A percentile compares a stretch with the other conserved stretches of the same genome.
phyloP scores from a whole-genome alignment of 2,113 vertebrate genomes.

The Cyprinodon variegatus region DNA sequence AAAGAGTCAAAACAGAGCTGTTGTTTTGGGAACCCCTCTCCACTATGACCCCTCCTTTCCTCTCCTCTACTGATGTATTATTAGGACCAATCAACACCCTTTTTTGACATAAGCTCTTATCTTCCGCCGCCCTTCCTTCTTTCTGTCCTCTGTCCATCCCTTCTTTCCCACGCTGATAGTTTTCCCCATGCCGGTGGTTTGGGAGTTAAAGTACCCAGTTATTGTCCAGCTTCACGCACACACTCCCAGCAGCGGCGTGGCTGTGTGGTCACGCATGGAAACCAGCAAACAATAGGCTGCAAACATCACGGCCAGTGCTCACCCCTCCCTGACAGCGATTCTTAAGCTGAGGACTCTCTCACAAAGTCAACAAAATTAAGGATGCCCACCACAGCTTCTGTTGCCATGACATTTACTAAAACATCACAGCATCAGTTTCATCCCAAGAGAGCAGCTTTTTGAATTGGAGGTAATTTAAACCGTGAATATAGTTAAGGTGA shows the following conservation, averaged over 20 bases:
- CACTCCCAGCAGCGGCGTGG: conserved; percentile 20
- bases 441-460: not conserved
- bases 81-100: conserved; percentile 70
- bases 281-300: conserved; percentile 58
- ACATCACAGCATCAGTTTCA: conserved; percentile 15
- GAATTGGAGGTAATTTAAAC: not conserved
- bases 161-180: conserved; percentile 63
- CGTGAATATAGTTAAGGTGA: not conserved
- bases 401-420: conserved; percentile 48
- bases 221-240: conserved; percentile 35
- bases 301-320: conserved; percentile 37
- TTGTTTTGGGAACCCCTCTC: conserved; percentile 44
- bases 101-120: conserved; percentile 53
- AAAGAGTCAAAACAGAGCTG: conserved; percentile 61
- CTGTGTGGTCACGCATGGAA: conserved; percentile 60
- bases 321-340: conserved; percentile 22
- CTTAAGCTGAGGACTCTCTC: conserved; percentile 13
- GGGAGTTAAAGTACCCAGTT: conserved; percentile 28
- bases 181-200: conserved; percentile 57
- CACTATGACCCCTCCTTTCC: conserved; percentile 43
- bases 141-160: conserved; percentile 18
- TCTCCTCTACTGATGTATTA: conserved; percentile 45
- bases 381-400: conserved; percentile 27
- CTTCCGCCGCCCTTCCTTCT: conserved; percentile 6
- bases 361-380: conserved; percentile 52